Evolutionary conservation across 2,888 invertebrate species (phyloP).

Genomic region (Tetropium fuscum): DNA sequence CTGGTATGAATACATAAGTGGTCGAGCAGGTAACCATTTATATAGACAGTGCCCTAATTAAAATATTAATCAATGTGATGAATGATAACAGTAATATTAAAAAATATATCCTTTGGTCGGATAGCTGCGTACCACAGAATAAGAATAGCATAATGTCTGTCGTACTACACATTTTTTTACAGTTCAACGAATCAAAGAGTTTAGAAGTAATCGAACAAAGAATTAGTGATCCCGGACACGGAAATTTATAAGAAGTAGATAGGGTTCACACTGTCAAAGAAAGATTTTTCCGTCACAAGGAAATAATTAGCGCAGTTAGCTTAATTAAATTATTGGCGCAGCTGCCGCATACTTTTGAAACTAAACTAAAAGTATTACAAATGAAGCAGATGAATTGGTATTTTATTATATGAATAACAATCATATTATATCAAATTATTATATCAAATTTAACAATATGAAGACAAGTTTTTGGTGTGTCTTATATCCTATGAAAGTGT

Average conservation of each 20-base stretch:
- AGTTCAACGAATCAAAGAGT: not conserved
- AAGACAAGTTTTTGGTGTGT: too few relatives aligned
- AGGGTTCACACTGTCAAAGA: not conserved
- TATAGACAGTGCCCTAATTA: too few relatives aligned
- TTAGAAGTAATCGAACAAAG: not conserved
- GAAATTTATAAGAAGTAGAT: not conserved
- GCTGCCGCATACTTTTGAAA: not conserved
- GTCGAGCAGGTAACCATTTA: too few relatives aligned
- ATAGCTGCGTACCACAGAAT: conserved; percentile 1
- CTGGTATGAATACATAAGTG: too few relatives aligned
- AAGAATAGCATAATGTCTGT: not conserved
- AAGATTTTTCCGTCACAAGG: not conserved
- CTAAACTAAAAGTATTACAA: not conserved
- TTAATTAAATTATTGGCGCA: not conserved
- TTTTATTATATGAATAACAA: too few relatives aligned
- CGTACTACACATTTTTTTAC: not conserved
- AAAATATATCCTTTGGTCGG: not conserved
- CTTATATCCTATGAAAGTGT: too few relatives aligned
- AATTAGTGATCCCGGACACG: not conserved
- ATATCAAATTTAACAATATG: too few relatives aligned
- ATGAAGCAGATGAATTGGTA: too few relatives aligned
- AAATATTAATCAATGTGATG: too few relatives aligned
- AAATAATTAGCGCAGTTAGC: not conserved
- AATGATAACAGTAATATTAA: not conserved
- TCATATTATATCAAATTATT: too few relatives aligned